A percentile compares a stretch with the other conserved stretches of the same genome.
phyloP scores from a whole-genome alignment of 1,140 invertebrate species.

The Panonychus citri region DNA sequence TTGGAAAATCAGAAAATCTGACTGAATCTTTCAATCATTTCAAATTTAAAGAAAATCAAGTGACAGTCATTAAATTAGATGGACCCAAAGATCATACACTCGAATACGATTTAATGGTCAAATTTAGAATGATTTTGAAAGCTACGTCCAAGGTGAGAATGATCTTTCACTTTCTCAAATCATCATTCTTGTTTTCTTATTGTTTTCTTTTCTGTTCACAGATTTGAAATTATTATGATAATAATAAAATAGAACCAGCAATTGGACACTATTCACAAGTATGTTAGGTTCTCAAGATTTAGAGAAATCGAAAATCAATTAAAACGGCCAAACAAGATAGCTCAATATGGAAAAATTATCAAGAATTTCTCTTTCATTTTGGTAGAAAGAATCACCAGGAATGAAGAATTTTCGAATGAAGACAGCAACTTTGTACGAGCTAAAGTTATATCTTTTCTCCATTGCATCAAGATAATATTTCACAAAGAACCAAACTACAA shows the following conservation, averaged over 20 bases:
- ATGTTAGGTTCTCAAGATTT: background rate
- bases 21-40: background rate
- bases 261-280: background rate
- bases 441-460: too few species aligned
- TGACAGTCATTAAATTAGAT: too few species aligned
- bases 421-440: too few species aligned
- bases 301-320: background rate
- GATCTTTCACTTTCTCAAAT: background rate
- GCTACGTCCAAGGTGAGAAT: background rate
- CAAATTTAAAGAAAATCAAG: background rate
- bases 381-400: background rate
- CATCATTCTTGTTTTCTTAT: background rate
- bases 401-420: too few species aligned
- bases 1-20: background rate
- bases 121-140: background rate
- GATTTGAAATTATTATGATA: background rate
- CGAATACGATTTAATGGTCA: background rate
- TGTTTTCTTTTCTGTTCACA: background rate
- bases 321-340: background rate
- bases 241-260: background rate
- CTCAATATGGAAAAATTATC: background rate
- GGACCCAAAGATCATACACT: background rate
- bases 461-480: too few species aligned
- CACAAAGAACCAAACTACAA: too few species aligned
- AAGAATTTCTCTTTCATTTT: background rate